Evolutionary conservation across 2,113 vertebrate genomes (phyloP), one percentile per base, ranked within the genome.

Genomic region (Tretioscincus oriximinensis): DNA sequence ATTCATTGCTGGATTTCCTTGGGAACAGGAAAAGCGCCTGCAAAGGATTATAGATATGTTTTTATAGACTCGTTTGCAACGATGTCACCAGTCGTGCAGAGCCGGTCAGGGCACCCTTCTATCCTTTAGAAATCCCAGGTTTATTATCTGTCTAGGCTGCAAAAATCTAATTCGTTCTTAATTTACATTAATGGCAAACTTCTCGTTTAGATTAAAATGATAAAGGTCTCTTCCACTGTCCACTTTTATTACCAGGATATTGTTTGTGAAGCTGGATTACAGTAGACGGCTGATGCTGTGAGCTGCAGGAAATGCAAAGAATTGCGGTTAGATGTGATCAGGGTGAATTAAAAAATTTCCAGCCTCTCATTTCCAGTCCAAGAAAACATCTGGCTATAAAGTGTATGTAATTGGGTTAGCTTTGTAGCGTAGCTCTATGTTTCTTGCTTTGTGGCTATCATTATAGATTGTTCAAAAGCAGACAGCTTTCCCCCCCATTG

Each of bases 81-180:
- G 12, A 35, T 68, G 49, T 35, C 51, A 54, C 49, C 29, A 26
- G 9, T 35, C n/a, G 14, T 45, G 18, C 21, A 49, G 10, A n/a
- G 24, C 35, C 7, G n/a, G 41, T 29, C n/a, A 69, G 68, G 20
- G 28, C 71, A 20, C 26, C n/a, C 6, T 9, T 9, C 29, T 21
- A 47, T 18, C 26, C 6, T 41, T 72, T 63, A 47, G 31, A 14
- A 72, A 72, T 41, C 28, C 54, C 24, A 49, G n/a, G 14, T 65
- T 73, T 65, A 41, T 21, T 64, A 26, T 45, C n/a, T 64, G 41
- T 21, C 41, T 77, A 24, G 63, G 18, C 51, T 49, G 31, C 16
- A 80, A 45, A 76, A 76, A 45, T 64, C 69, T 80, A 64, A 80
- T 73, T n/a, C 51, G 49, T 31, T 64, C 60, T 80, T 64, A 80